phyloP scores from a whole-genome alignment of 2,113 vertebrate genomes.

The Leptobrachium leishanense region DNA sequence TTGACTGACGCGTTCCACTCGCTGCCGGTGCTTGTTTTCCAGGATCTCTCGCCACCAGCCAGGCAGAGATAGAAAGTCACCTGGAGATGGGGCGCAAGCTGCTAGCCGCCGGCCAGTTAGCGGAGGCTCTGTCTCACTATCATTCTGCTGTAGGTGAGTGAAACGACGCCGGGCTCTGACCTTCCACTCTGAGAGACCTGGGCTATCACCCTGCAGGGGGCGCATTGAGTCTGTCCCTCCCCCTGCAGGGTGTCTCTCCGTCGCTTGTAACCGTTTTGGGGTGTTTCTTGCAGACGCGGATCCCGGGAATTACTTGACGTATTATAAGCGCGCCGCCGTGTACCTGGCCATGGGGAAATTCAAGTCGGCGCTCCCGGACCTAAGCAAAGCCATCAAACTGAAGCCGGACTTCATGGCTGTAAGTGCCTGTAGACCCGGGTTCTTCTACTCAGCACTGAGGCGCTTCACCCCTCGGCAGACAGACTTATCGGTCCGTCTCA shows the following conservation, averaged over 20 bases:
- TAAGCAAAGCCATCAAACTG: constrained; percentile 75
- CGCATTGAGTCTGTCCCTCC: too few species aligned
- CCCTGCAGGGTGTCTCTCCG: too few species aligned
- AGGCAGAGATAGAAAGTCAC: constrained; percentile 79
- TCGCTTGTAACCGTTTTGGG: background rate
- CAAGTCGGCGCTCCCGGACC: constrained; percentile 77
- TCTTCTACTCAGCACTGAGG: too few species aligned
- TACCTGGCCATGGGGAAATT: constrained; percentile 82
- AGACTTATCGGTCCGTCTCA: too few species aligned
- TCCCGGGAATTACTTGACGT: constrained; percentile 81
- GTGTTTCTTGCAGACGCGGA: constrained; percentile 69
- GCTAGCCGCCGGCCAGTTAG: constrained; percentile 78
- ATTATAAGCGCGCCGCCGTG: constrained; percentile 79
- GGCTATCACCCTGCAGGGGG: too few species aligned
- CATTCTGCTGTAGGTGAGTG: constrained; percentile 81
- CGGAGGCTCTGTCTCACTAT: constrained; percentile 80
- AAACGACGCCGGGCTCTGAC: too few species aligned
- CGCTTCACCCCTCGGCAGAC: too few species aligned
- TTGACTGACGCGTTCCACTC: too few species aligned
- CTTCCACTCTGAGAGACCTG: too few species aligned
- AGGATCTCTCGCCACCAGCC: constrained; percentile 75
- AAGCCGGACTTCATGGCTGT: constrained; percentile 81
- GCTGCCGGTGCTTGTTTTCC: constrained; percentile 46
- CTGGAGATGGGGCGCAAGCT: constrained; percentile 83
- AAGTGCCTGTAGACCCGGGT: constrained; percentile 43